phyloP scores from a whole-genome alignment of 2,113 vertebrate genomes.

The Halichoerus grypus region DNA sequence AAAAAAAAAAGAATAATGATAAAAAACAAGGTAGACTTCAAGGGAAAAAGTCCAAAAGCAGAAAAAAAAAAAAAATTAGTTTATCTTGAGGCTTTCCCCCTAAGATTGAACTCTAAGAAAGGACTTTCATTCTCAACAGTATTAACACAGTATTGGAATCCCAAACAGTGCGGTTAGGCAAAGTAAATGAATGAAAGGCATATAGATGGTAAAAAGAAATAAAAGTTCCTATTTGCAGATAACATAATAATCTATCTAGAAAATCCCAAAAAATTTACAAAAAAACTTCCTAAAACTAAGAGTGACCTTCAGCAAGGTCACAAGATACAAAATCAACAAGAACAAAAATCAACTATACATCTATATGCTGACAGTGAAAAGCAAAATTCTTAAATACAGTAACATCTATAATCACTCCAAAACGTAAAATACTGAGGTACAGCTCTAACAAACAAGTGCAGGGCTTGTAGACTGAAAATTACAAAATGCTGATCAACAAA shows the following conservation, averaged over 20 bases:
- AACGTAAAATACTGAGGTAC: not conserved
- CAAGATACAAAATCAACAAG: not conserved
- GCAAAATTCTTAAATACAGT: not conserved
- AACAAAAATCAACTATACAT: not conserved
- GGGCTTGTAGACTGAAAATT: not conserved
- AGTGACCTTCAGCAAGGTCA: not conserved
- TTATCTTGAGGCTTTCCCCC: not conserved
- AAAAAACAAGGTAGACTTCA: not conserved
- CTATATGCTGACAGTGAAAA: not conserved
- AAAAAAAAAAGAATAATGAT: not conserved
- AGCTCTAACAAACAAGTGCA: constrained; percentile 12
- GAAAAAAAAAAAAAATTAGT: not conserved
- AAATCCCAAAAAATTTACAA: not conserved
- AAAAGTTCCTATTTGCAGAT: not conserved
- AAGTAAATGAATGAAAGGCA: not conserved
- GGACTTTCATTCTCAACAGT: not conserved
- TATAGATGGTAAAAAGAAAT: not conserved
- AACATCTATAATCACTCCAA: not conserved
- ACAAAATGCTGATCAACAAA: constrained; percentile 4
- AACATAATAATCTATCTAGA: not conserved
- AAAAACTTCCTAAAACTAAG: not conserved
- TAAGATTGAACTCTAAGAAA: not conserved
- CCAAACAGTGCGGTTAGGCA: not conserved
- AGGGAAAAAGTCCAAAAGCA: not conserved
- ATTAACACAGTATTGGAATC: not conserved